phyloP scores from a whole-genome alignment of 2,797 vertebrate genomes.

The Pipistrellus nathusii region DNA sequence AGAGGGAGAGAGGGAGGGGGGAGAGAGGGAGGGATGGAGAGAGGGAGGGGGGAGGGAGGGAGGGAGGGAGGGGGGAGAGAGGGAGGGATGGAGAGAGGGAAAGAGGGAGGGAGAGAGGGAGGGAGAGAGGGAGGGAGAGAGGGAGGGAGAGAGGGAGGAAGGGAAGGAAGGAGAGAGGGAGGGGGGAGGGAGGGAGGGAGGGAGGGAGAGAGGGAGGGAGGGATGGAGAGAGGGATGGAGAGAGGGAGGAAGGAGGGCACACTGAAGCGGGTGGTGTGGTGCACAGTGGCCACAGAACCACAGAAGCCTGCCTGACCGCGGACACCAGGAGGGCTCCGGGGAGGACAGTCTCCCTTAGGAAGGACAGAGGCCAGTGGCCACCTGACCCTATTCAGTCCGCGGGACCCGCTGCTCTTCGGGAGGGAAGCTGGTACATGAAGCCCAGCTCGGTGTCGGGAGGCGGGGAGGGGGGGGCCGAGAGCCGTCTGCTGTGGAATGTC shows the following conservation, averaged over 20 bases:
- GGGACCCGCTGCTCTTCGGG: slow-evolving; percentile 56
- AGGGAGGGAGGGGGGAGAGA: too few relatives aligned
- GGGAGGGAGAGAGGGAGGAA: too few relatives aligned
- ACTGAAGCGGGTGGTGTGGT: too few relatives aligned
- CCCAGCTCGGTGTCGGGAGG: not conserved
- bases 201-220: too few relatives aligned
- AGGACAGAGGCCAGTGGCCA: not conserved
- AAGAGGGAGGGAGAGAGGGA: too few relatives aligned
- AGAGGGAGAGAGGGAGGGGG: accelerated
- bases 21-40: not conserved
- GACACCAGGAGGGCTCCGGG: slow-evolving; percentile 58
- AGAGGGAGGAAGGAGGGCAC: too few relatives aligned
- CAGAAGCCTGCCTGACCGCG: not conserved
- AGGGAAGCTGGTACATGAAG: slow-evolving; percentile 57
- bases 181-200: too few relatives aligned
- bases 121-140: not conserved
- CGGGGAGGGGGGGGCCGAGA: too few relatives aligned
- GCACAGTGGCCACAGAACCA: too few relatives aligned
- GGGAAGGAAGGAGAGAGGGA: too few relatives aligned
- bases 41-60: too few relatives aligned
- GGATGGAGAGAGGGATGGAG: not conserved
- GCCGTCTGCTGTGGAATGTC: slow-evolving; percentile 62
- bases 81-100: too few relatives aligned
- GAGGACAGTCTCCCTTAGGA: slow-evolving; percentile 50
- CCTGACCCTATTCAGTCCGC: slow-evolving; percentile 42